Base-by-base conservation (phyloP, 2,797 vertebrate species). In the Rhinella marina region DNA sequence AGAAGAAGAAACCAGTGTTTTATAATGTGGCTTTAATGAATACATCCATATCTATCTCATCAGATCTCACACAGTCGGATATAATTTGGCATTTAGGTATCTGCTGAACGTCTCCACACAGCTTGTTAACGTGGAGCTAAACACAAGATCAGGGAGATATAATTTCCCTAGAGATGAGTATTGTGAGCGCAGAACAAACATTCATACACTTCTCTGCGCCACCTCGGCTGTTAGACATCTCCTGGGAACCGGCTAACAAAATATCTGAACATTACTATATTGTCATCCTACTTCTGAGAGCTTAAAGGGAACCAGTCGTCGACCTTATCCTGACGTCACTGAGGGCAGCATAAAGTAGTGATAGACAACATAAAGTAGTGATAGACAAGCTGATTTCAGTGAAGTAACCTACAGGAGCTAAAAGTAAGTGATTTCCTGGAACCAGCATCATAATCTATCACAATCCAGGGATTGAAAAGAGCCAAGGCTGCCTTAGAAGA, bases 81-180 rank as follows among this genome's bases (percentile, higher is more conserved):
- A 57, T 83, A n/a, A 72, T 68, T 83, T 72, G 64, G 64, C 64
- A 23, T 83, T 57, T 82, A 23, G 50, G 16, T 52, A 16, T 68
- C 62, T 82, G 61, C 25, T 29, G 50, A 70, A 72, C 64, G 27
- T 83, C 82, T 83, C n/a, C n/a, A 21, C n/a, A 21, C 62, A 50
- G 81, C 48, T 6, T 82, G 82, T 83, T 72, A 72, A 56, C 66
- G 27, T 56, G 66, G 82, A 29, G 32, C 27, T 72, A 72, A 72
- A 83, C 66, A 83, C 52, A 83, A 83, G 82, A 72, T 83, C 41
- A 25, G 64, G 25, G 64, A 83, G 82, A 72, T 72, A 29, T 82
- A 52, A 82, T 68, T 66, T 70, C 81, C 62, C 81, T 25, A 29
- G 81, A 68, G 81, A 82, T 68, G 62, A 68, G n/a, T 13, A 82